phyloP scores from a whole-genome alignment of 2,888 invertebrate species.

The Nasonovia ribisnigri region DNA sequence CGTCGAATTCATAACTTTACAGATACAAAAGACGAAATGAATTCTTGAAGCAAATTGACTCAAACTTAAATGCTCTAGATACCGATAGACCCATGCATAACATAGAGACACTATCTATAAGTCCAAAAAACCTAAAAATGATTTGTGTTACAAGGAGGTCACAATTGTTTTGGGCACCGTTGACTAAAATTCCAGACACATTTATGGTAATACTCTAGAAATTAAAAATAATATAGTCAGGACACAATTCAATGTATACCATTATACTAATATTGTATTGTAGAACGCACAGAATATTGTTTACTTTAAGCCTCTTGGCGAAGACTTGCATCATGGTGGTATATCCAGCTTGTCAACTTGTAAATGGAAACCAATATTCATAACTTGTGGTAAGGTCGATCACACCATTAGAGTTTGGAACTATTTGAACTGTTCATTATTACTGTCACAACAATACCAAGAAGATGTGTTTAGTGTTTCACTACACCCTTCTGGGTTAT shows the following conservation, averaged over 20 bases:
- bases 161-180: slow-evolving; percentile 71
- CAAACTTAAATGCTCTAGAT: slow-evolving; percentile 44
- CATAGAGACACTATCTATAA: slow-evolving; percentile 69
- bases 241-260: background rate
- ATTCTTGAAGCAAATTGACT: slow-evolving; percentile 22
- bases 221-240: background rate
- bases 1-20: background rate
- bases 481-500: slow-evolving; percentile 80
- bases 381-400: slow-evolving; percentile 84
- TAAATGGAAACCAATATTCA: slow-evolving; percentile 89
- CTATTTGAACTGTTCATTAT: slow-evolving; percentile 85
- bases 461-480: slow-evolving; percentile 85
- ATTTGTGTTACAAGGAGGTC: slow-evolving; percentile 71
- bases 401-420: slow-evolving; percentile 93
- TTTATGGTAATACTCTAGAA: slow-evolving; percentile 27
- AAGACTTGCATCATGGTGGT: slow-evolving; percentile 83
- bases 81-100: slow-evolving; percentile 50
- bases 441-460: slow-evolving; percentile 82
- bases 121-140: slow-evolving; percentile 72
- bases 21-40: slow-evolving; percentile 55
- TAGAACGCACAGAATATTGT: background rate
- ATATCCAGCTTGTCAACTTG: slow-evolving; percentile 87
- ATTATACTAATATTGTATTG: background rate
- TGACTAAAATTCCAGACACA: slow-evolving; percentile 70
- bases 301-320: slow-evolving; percentile 71